A percentile compares a stretch with the other conserved stretches of the same genome.
phyloP scores from a whole-genome alignment of 2,888 invertebrate species.

The Ryuthela nishihirai region DNA sequence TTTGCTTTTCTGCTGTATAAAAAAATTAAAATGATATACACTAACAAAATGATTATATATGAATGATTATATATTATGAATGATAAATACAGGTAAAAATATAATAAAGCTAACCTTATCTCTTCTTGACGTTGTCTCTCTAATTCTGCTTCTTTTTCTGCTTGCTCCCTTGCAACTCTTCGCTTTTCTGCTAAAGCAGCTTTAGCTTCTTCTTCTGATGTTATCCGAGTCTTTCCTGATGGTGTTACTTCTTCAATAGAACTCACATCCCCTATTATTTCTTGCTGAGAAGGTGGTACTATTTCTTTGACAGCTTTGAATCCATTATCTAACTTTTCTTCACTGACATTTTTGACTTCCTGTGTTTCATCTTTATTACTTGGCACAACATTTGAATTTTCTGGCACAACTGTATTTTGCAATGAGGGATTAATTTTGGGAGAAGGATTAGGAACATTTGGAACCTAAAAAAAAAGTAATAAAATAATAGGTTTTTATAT shows the following conservation, averaged over 20 bases:
- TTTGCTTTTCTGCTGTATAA: no score
- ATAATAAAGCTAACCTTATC: slow-evolving; percentile 52
- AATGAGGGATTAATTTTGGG: no score
- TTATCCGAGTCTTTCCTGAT: slow-evolving; percentile 69
- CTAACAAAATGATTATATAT: neutral
- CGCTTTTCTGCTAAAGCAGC: slow-evolving; percentile 87
- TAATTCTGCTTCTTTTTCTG: slow-evolving; percentile 82
- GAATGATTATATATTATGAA: neutral
- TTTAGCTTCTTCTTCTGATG: slow-evolving; percentile 89
- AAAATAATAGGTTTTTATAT: no score
- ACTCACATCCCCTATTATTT: no score
- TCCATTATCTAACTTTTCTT: neutral
- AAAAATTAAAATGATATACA: no score
- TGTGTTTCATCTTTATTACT: neutral
- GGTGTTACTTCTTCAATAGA: no score
- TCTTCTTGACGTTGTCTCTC: slow-evolving; percentile 62
- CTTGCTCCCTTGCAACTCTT: slow-evolving; percentile 81
- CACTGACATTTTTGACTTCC: neutral
- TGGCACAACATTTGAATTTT: no score
- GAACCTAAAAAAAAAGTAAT: no score
- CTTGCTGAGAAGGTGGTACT: no score
- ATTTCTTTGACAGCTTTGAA: no score
- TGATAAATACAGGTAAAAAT: no score
- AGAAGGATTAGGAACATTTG: no score
- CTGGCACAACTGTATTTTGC: neutral